These are phyloP conservation scores for Misgurnus mizolepis DNA, from an alignment of 2,113 vertebrate genomes.

Conservation along the genomic window DNA sequence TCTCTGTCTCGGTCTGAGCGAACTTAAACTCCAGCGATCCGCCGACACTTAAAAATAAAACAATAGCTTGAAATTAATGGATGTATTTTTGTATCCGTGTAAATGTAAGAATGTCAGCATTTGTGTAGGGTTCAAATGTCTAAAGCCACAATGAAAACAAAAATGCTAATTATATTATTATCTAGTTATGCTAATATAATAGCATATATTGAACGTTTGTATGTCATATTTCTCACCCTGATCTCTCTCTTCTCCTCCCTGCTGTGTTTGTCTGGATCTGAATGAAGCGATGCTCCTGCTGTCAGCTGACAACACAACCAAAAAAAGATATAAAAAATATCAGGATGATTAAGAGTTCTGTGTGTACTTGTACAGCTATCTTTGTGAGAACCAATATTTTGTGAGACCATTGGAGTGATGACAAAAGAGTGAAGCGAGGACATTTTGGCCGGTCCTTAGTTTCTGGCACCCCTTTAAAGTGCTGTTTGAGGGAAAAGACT, in stretches of 20 bases:
- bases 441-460: too few species aligned
- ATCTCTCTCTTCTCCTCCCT: conserved; percentile 41
- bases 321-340: background rate
- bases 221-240: conserved; percentile 25
- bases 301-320: conserved; percentile 37
- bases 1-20: conserved; percentile 56
- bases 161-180: too few species aligned
- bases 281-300: conserved; percentile 5
- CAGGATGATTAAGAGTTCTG: too few species aligned
- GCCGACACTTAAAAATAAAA: background rate
- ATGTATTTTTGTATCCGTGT: background rate
- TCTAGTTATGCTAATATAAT: too few species aligned
- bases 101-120: background rate
- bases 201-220: background rate
- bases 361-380: too few species aligned
- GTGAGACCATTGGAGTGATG: too few species aligned
- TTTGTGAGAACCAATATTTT: too few species aligned
- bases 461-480: too few species aligned
- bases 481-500: too few species aligned
- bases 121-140: background rate
- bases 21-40: conserved; percentile 60
- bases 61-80: background rate
- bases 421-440: too few species aligned
- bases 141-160: too few species aligned
- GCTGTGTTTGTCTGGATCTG: background rate